Evolutionary conservation across 1,140 invertebrate species (phyloP).

Genomic region (Episyrphus balteatus): DNA sequence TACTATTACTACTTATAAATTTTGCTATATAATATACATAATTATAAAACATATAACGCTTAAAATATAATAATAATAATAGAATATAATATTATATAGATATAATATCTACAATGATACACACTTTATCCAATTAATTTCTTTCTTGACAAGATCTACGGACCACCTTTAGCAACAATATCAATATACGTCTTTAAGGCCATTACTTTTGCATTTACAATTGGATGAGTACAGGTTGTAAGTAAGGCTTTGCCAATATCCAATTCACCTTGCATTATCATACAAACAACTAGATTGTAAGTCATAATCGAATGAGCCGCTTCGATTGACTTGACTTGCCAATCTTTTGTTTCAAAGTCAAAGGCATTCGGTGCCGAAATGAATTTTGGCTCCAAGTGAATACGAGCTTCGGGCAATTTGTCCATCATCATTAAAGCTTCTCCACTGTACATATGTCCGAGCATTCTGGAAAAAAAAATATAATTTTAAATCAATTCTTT

Average conservation of each 20-base stretch:
- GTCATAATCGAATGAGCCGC: conserved; percentile 58
- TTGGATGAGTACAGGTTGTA: conserved; percentile 53
- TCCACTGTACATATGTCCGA: conserved; percentile 80
- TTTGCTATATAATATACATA: too few relatives aligned
- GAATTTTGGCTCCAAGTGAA: conserved; percentile 70
- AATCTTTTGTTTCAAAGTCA: conserved; percentile 41
- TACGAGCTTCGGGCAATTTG: conserved; percentile 70
- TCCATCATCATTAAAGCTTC: conserved; percentile 80
- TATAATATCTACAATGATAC: too few relatives aligned
- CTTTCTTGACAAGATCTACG: too few relatives aligned
- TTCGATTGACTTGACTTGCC: conserved; percentile 56
- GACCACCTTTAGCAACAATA: too few relatives aligned
- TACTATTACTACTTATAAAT: too few relatives aligned
- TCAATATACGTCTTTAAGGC: conserved; percentile 64
- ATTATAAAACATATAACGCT: too few relatives aligned
- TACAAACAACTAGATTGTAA: conserved; percentile 70
- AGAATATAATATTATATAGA: too few relatives aligned
- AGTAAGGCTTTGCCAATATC: conserved; percentile 60
- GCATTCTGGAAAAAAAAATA: conserved; percentile 47
- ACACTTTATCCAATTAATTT: too few relatives aligned
- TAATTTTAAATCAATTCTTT: conserved; percentile 1
- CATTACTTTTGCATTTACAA: conserved; percentile 47
- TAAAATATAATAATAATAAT: too few relatives aligned
- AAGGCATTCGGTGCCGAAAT: conserved; percentile 44
- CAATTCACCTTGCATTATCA: conserved; percentile 63